Evolutionary conservation across 2,888 invertebrate species (phyloP).

Genomic region (Cheilosia variabilis): DNA sequence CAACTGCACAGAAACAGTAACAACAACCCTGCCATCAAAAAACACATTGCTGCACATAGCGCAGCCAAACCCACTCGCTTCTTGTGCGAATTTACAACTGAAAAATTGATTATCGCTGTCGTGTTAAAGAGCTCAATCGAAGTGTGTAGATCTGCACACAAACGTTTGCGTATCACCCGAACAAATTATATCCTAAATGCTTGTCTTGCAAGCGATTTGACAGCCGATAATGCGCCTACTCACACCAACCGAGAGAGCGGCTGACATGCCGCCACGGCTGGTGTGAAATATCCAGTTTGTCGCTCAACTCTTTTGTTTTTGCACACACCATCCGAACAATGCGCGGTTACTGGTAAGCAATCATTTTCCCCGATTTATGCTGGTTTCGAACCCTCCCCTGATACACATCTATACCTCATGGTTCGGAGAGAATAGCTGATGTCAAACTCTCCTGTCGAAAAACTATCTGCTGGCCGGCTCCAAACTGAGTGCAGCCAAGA

Average conservation of each 20-base stretch:
- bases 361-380: conserved; percentile 23
- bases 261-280: not conserved
- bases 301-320: conserved; percentile 41
- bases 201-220: conserved; percentile 66
- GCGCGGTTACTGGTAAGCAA: not conserved
- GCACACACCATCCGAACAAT: not conserved
- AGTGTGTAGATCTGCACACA: conserved; percentile 58
- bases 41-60: conserved; percentile 10
- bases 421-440: conserved; percentile 25
- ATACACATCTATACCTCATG: not conserved
- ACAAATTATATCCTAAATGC: conserved; percentile 74
- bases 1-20: conserved; percentile 21
- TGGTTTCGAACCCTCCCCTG: conserved; percentile 18
- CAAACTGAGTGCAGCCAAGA: conserved; percentile 39
- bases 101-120: conserved; percentile 68
- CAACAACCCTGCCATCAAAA: not conserved
- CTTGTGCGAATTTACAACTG: conserved; percentile 21
- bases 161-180: conserved; percentile 62
- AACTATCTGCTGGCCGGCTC: conserved; percentile 45
- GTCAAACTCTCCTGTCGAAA: conserved; percentile 52
- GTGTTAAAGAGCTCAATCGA: conserved; percentile 68
- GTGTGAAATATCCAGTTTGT: conserved; percentile 53
- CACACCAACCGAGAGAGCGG: conserved; percentile 3
- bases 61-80: conserved; percentile 10
- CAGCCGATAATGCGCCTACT: conserved; percentile 69